phyloP scores from a whole-genome alignment of 2,797 vertebrate genomes.

The Ctenopoma multispine region DNA sequence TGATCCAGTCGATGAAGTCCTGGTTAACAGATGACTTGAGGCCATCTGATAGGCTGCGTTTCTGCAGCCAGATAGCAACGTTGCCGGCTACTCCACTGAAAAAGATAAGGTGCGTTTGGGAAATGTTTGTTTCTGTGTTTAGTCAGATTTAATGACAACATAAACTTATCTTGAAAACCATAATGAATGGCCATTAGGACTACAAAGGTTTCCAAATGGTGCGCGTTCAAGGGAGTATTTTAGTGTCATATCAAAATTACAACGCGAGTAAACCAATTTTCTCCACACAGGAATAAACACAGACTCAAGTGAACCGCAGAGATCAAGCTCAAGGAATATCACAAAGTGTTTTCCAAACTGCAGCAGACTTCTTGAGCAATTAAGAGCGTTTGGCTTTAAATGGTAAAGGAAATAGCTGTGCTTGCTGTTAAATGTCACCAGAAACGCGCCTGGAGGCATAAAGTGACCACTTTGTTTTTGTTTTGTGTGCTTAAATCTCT shows the following conservation, averaged over 20 bases:
- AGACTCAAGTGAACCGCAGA: conserved; percentile 79
- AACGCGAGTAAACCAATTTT: conserved; percentile 87
- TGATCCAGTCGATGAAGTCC: conserved; percentile 43
- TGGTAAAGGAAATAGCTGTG: conserved; percentile 90
- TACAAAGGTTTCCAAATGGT: conserved; percentile 80
- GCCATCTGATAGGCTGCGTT: conserved; percentile 64
- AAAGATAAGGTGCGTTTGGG: conserved; percentile 81
- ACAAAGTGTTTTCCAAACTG: conserved; percentile 88
- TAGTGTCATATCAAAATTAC: conserved; percentile 85
- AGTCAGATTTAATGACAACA: conserved; percentile 76
- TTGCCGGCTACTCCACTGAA: conserved; percentile 53
- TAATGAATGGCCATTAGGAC: conserved; percentile 85
- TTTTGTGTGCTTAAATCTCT: conserved; percentile 67
- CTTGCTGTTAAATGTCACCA: conserved; percentile 91
- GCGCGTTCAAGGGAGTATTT: conserved; percentile 85
- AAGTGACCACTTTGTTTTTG: conserved; percentile 83
- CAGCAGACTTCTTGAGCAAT: conserved; percentile 89
- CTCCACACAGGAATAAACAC: conserved; percentile 87
- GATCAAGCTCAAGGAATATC: conserved; percentile 86
- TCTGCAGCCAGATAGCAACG: conserved; percentile 61
- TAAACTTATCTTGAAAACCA: conserved; percentile 83
- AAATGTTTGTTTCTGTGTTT: conserved; percentile 86
- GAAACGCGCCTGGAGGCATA: conserved; percentile 81
- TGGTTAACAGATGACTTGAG: conserved; percentile 48
- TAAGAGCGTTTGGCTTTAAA: conserved; percentile 88